Evolutionary conservation across 1,140 invertebrate genomes (phyloP).

Genomic region (Antheraea pernyi): DNA sequence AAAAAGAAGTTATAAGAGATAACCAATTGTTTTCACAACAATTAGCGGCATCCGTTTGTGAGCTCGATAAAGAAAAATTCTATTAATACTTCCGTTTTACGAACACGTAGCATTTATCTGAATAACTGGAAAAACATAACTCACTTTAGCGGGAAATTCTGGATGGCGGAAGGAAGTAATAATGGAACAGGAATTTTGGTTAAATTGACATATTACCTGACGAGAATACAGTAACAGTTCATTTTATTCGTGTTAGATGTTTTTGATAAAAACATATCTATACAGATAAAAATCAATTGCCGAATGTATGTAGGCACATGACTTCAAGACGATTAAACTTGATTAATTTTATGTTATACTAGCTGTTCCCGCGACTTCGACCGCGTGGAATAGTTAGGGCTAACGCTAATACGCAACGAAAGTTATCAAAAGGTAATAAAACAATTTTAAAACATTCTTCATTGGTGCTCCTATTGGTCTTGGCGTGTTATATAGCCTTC

Average conservation of each 20-base stretch:
- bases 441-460: too few species aligned
- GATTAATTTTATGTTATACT: too few species aligned
- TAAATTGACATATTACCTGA: background rate
- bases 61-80: slow-evolving; percentile 7
- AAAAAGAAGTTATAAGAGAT: slow-evolving; percentile 9
- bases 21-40: slow-evolving; percentile 19
- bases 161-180: background rate
- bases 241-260: background rate
- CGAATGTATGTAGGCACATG: too few species aligned
- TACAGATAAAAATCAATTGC: too few species aligned
- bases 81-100: slow-evolving; percentile 7
- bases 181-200: background rate
- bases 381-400: too few species aligned
- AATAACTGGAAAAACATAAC: background rate
- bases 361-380: too few species aligned
- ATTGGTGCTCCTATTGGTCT: too few species aligned
- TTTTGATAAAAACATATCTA: background rate
- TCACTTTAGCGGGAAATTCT: background rate
- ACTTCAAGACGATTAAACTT: too few species aligned
- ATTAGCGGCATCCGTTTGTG: slow-evolving; percentile 33
- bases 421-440: too few species aligned
- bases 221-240: background rate
- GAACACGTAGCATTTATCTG: background rate
- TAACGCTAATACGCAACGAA: too few species aligned
- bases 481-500: too few species aligned